Base-by-base conservation (phyloP, 37 sponge, comb jelly and placozoan species). In the Diacarnus erythraeanus region DNA sequence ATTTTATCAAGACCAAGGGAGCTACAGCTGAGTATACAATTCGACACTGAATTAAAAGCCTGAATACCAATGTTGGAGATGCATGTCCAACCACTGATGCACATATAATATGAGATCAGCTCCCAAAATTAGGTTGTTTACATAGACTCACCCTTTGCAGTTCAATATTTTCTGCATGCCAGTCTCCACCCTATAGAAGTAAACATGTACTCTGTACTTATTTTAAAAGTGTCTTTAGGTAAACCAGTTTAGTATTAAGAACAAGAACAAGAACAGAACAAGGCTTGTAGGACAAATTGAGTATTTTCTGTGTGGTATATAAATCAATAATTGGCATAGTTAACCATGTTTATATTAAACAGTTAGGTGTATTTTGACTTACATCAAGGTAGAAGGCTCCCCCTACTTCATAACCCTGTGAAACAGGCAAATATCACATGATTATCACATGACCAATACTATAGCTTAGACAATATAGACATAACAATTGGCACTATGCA, bases 141-240 rank as follows among this genome's bases (percentile, higher is more conserved):
- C 17, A 59, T 59, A 27, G 18, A 64, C 77, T 25, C 38, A 77
- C 77, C 31, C 64, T 38, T 22, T 77, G 64, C 30, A 77, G 65
- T 22, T 63, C 77, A 64, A 77, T 41, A 0, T 4, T 63, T 40
- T 77, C 77, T 1, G 77, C 64, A 42, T 58, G 30, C 77, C 77
- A 77, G 33, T 64, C 77, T 23, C 43, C 77, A 26, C 64, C 77
- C 77, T 77, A 60, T 21, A 64, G 57, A 74, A 64, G 43, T 17
- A 74, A 20, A 74, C 51, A 47, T 6, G 51, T 47, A n/a, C n/a
- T n/a, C n/a, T n/a, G n/a, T n/a, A n/a, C n/a, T n/a, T n/a, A n/a
- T n/a, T n/a, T n/a, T n/a, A n/a, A n/a, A n/a, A n/a, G n/a, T n/a
- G n/a, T n/a, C n/a, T n/a, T n/a, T n/a, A n/a, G n/a, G n/a, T n/a